A percentile compares a stretch with the other conserved stretches of the same genome.
phyloP scores from a whole-genome alignment of 2,113 vertebrate species.

The Climacteris rufus region DNA sequence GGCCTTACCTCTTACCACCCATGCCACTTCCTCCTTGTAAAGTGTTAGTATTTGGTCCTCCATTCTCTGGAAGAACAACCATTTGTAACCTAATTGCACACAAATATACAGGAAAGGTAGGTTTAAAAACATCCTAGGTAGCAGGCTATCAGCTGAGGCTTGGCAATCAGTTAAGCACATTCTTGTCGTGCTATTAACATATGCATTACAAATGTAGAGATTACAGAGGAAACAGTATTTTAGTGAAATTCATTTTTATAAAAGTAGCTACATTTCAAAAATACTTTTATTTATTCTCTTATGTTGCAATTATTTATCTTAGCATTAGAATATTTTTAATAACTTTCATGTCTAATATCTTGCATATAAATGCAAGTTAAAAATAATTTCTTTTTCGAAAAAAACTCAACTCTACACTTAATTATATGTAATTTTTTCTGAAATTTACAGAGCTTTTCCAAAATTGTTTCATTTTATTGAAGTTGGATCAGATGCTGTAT shows the following conservation, averaged over 20 bases:
- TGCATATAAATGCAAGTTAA: neutral
- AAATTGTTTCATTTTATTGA: neutral
- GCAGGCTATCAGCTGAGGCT: neutral
- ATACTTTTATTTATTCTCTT: neutral
- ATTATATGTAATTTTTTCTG: neutral
- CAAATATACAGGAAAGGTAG: conserved; percentile 76
- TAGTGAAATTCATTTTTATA: neutral
- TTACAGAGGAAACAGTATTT: neutral
- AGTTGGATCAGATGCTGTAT: neutral
- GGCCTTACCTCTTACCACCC: conserved; percentile 85
- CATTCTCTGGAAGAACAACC: conserved; percentile 82
- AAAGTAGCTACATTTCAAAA: neutral
- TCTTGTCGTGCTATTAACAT: neutral
- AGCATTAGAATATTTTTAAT: neutral
- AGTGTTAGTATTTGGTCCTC: conserved; percentile 83
- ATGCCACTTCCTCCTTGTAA: conserved; percentile 87
- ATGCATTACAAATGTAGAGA: neutral
- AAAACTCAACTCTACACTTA: neutral
- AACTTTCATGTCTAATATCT: neutral
- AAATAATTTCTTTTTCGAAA: neutral
- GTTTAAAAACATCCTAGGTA: neutral
- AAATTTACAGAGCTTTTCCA: neutral
- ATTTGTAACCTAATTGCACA: conserved; percentile 78
- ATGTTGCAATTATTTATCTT: neutral
- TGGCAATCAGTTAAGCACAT: neutral